Percentiles rank a stretch among this genome's conserved stretches.
phyloP scores from a whole-genome alignment of 2,888 invertebrate genomes.

The Drosophila flavopinicola region DNA sequence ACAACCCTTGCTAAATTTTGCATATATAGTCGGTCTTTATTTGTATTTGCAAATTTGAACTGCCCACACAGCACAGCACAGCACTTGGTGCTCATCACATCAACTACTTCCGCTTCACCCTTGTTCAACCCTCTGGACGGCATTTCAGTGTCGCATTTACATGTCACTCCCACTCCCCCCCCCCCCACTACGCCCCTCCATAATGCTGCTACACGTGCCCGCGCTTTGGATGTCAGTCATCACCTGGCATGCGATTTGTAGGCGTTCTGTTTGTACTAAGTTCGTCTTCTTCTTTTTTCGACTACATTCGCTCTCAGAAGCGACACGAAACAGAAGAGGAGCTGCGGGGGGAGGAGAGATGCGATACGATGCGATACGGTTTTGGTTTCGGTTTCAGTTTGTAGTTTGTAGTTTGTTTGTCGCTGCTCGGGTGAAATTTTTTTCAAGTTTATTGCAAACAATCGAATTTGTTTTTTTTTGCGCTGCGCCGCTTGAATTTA shows the following conservation, averaged over 20 bases:
- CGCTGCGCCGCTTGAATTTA: constrained; percentile 31
- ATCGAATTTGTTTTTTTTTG: constrained; percentile 53
- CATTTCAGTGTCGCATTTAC: constrained; percentile 42
- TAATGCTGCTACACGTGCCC: too few species aligned
- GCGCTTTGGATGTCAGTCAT: constrained; percentile 17
- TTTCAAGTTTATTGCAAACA: constrained; percentile 56
- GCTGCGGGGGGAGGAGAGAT: constrained; percentile 1
- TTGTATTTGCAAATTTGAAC: neutral
- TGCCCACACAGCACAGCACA: constrained; percentile 37
- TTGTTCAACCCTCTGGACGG: constrained; percentile 7
- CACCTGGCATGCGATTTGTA: constrained; percentile 39
- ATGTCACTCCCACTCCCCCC: neutral
- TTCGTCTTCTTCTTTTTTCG: neutral
- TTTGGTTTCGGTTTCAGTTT: constrained; percentile 32
- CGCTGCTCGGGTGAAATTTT: constrained; percentile 44
- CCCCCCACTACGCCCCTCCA: too few species aligned
- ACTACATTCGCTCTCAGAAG: neutral
- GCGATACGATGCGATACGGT: constrained; percentile 11
- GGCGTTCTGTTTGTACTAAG: constrained; percentile 24
- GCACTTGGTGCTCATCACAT: constrained; percentile 16
- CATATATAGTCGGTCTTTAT: neutral
- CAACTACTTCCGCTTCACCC: constrained; percentile 24
- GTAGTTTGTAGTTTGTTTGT: constrained; percentile 14
- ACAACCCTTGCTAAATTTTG: constrained; percentile 7
- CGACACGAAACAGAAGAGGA: neutral